Evolutionary conservation across 2,888 invertebrate genomes (phyloP).

Genomic region (Gibbula magus): DNA sequence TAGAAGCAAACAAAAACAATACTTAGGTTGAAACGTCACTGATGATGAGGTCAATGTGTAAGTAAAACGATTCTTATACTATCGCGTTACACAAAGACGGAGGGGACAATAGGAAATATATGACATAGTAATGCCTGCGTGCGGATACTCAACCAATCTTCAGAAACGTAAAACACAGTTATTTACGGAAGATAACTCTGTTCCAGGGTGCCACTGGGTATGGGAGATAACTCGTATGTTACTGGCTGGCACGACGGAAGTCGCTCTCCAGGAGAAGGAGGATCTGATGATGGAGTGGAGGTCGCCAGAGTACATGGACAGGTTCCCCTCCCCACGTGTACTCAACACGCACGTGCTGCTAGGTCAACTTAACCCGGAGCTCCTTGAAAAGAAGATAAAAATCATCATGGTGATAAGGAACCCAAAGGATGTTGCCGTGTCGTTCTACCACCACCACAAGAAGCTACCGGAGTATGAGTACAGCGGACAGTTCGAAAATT

Average conservation of each 20-base stretch:
- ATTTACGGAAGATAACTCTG: background rate
- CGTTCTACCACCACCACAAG: conserved; percentile 39
- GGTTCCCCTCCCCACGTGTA: conserved; percentile 25
- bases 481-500: conserved; percentile 31
- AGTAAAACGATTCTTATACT: no score
- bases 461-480: conserved; percentile 39
- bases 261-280: conserved; percentile 20
- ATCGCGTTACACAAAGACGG: no score
- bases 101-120: no score
- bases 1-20: no score
- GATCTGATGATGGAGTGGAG: conserved; percentile 27
- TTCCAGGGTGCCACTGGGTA: conserved; percentile 29
- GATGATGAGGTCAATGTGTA: no score
- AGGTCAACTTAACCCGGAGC: conserved; percentile 30
- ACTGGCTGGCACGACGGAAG: background rate
- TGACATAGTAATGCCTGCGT: no score
- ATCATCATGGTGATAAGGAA: conserved; percentile 37
- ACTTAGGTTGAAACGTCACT: no score
- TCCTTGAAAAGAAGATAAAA: conserved; percentile 29
- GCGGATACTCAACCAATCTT: no score
- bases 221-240: conserved; percentile 23
- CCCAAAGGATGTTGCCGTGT: conserved; percentile 39
- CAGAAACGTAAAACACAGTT: no score
- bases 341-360: conserved; percentile 37
- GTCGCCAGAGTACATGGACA: conserved; percentile 6